Conservation (phyloP, 2,888 invertebrate species). For the Heliconius ismenius region DNA sequence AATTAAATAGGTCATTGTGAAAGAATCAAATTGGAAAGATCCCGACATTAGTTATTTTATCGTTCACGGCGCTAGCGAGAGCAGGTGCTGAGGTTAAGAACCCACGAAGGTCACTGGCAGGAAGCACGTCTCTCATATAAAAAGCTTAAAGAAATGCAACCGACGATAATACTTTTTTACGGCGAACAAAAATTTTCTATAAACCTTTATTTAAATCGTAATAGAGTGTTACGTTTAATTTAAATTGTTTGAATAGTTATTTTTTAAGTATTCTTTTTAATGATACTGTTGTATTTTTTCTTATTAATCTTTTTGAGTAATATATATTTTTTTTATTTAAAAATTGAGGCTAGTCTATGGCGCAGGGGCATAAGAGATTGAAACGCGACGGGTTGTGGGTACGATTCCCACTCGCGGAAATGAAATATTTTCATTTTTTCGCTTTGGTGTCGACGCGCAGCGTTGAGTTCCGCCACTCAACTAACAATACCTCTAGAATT, state of each 20-base stretch:
- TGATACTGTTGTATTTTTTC: too few relatives aligned
- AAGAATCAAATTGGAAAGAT: background rate
- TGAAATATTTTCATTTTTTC: too few relatives aligned
- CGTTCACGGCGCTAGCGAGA: slow-evolving; percentile 11
- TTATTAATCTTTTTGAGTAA: background rate
- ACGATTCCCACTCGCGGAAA: too few relatives aligned
- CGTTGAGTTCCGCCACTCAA: too few relatives aligned
- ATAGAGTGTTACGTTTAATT: background rate
- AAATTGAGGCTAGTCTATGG: background rate
- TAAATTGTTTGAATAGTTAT: background rate
- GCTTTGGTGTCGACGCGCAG: too few relatives aligned
- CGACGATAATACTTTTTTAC: slow-evolving; percentile 20
- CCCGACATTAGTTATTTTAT: slow-evolving; percentile 20
- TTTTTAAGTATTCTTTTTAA: background rate
- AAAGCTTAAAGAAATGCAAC: slow-evolving; percentile 33
- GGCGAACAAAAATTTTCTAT: background rate
- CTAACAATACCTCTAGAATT: too few relatives aligned
- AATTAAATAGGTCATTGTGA: slow-evolving; percentile 8
- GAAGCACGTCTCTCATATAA: slow-evolving; percentile 35
- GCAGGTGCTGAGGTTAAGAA: slow-evolving; percentile 41
- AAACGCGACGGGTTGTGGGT: too few relatives aligned
- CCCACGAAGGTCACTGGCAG: slow-evolving; percentile 39
- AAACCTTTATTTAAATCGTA: background rate
- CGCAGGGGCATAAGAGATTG: too few relatives aligned
- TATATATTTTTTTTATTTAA: background rate